Evolutionary conservation across 2,797 vertebrate genomes (phyloP), one percentile per base, ranked within the genome.

Genomic region (Malacoctenus gilli): DNA sequence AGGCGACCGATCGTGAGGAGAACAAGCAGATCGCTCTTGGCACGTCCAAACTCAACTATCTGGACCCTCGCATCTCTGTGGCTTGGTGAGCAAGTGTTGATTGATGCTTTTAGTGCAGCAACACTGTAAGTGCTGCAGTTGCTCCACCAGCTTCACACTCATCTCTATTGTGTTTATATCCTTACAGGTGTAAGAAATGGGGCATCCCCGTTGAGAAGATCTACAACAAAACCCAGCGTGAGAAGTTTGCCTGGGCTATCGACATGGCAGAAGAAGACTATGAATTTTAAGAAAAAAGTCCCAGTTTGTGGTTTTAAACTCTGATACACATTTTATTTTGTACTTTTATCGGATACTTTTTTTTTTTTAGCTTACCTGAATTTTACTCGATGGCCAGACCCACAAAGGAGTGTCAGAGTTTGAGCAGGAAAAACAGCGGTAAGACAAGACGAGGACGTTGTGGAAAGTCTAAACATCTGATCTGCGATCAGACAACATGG

Each of bases 201-300:
- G 91, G 85, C 5, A 87, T 98, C 74, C 95, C 95, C 6, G 81
- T 98, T 58, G 96, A 98, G 90, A 98, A 98, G 89, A 98, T 98
- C 85, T 98, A 97, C 90, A 98, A 98, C 91, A 98, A 98, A 93
- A 98, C 96, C 69, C 96, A 98, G 59, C 91, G 96, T 67, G 96
- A 98, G 84, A 98, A 98, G 83, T 98, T 98, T 84, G 96, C 96
- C 60, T 98, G 96, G 96, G 96, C 96, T 77, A 95, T 98, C 3
- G 96, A 98, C 87, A 96, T 97, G 95, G 94, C 95, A 53, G 95
- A 96, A 0, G 92, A 95, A 0, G 95, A 97, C 92, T 97, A 82
- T 85, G 94, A 95, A 83, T 98, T 97, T 94, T 98, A 95, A 28
- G n/a, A n/a, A n/a, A n/a, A n/a, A n/a, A 91, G 92, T 83, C 70